Evolutionary conservation across 2,797 vertebrate species (phyloP).

Genomic region (Peromyscus nudipes): DNA sequence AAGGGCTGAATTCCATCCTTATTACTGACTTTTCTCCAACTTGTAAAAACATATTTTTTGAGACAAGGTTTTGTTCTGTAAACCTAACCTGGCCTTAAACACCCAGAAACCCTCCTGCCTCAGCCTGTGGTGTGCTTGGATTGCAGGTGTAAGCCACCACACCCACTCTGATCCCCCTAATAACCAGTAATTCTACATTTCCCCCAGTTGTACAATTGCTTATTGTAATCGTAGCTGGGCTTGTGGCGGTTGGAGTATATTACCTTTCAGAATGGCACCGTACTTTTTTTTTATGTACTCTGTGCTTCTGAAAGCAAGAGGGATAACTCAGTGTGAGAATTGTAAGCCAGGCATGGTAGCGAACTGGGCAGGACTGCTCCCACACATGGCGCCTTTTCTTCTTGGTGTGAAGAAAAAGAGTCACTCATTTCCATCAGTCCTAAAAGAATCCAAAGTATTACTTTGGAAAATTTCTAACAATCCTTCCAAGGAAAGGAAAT

Average conservation of each 20-base stretch:
- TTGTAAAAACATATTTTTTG: neutral
- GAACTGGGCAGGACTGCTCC: neutral
- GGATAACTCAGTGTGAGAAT: neutral
- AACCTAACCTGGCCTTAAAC: no score
- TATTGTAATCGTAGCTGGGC: neutral
- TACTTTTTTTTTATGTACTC: constrained; percentile 29
- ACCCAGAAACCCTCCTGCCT: neutral
- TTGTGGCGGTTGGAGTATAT: neutral
- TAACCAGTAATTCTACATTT: neutral
- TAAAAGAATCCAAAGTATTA: neutral
- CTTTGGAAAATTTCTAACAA: neutral
- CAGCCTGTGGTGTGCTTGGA: neutral
- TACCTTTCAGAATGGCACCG: neutral
- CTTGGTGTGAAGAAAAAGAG: neutral
- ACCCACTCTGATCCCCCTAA: neutral
- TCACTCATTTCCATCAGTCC: neutral
- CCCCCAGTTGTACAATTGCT: neutral
- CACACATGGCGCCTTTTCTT: neutral
- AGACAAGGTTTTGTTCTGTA: neutral
- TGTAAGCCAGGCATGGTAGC: neutral
- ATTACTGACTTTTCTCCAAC: neutral
- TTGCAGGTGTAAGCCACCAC: neutral
- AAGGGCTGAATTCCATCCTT: neutral
- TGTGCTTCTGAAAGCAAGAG: constrained; percentile 39
- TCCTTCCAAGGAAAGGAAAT: neutral